phyloP scores from a whole-genome alignment of 37 sponge, comb jelly and placozoan genomes.

The Cladorhizidae sp. region DNA sequence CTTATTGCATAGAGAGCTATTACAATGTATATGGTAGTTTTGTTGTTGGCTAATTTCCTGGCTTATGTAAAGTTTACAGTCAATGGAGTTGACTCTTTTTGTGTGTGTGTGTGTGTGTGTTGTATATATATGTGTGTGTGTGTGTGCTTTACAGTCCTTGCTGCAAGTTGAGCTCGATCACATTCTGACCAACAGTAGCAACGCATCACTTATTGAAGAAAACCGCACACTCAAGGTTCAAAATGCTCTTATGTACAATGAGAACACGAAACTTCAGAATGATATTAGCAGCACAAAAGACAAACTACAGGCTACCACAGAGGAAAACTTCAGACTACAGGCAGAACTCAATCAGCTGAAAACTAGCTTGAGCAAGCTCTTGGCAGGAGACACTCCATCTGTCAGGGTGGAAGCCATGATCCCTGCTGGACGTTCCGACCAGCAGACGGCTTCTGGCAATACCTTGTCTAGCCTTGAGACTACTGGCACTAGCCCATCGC shows the following conservation, averaged over 20 bases:
- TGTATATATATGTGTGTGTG: no score
- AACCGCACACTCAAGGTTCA: neutral
- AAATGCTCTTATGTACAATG: neutral
- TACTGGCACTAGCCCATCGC: neutral
- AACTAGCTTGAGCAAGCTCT: neutral
- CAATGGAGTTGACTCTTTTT: neutral
- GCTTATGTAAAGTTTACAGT: neutral
- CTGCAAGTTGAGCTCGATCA: slow-evolving; percentile 12
- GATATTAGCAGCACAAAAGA: neutral
- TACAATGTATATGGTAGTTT: no score
- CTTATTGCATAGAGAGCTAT: no score
- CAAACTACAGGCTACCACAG: neutral
- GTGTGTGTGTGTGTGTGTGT: no score
- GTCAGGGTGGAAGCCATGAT: neutral
- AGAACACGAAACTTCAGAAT: neutral
- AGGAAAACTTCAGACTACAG: neutral
- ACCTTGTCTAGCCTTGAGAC: neutral
- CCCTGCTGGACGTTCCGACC: neutral
- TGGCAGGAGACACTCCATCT: neutral
- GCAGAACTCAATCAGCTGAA: neutral
- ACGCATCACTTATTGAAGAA: neutral
- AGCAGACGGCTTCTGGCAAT: neutral
- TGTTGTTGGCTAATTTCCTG: neutral
- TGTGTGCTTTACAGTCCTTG: neutral
- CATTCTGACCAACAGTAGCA: neutral